Base-by-base conservation (phyloP, 2,888 invertebrate genomes). In the Coenonympha arcania region DNA sequence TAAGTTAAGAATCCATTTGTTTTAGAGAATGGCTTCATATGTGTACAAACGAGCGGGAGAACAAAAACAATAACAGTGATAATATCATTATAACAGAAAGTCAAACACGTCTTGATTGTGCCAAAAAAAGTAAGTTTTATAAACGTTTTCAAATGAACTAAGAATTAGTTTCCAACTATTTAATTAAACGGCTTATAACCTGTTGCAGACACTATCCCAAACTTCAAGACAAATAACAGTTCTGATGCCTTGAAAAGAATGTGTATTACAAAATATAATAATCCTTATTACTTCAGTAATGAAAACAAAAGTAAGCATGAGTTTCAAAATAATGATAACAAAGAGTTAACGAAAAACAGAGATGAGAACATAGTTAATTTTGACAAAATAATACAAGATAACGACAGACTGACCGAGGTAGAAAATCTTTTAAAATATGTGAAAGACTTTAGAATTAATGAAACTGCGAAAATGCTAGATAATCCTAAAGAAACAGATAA, bases 401-500 rank as follows among this genome's bases (percentile, higher is more conserved):
- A 15, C 1, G 42, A 54, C 4, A 56, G 44, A 1, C 52, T 61
- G 54, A 59, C 62, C 0, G 58, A 63, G 37, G 48, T 71, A 6
- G 57, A 64, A n/a, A 67, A 57, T 19, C 51, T 73, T 9, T 50
- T 72, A 9, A 61, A 64, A 5, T 69, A 74, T 48, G 61, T 61
- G 59, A 31, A 57, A 42, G 55, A 53, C 22, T 44, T 48, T 6
- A 36, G 30, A 34, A 26, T 36, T 4, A 45, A 51, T 6, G 43
- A 40, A 37, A 18, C 41, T 18, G 44, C 11, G 13, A 48, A 52
- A n/a, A 15, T 20, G 6, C 1, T 22, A 16, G 18, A 9, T 28
- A 34, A 24, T 16, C 6, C 6, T 6, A 44, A 43, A n/a, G 43
- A 39, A 33, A 45, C 41, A 45, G 48, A 55, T 43, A 52, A 34